Evolutionary conservation across 2,888 invertebrate genomes (phyloP), one percentile per base, ranked within the genome.

Genomic region (Agriopis aurantiaria): DNA sequence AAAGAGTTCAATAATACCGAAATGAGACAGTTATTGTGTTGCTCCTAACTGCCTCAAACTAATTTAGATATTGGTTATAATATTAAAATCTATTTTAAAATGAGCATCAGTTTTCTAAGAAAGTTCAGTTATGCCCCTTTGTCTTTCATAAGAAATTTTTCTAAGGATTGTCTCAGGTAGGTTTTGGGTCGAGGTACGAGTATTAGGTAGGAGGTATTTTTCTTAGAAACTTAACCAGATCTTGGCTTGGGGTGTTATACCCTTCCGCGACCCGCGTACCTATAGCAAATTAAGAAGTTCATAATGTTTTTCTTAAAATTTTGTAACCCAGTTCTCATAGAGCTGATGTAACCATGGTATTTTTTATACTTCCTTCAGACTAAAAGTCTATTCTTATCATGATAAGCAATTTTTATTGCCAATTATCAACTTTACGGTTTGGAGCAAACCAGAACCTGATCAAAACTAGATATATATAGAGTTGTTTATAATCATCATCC

Each of bases 91-190:
- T 12, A 14, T 43, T n/a, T 6, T 45, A 65, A 46, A 56, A 75
- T 72, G 71, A 57, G 43, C 11, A 11, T 71, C 10, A 60, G 49
- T 57, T 73, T 75, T 48, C 3, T 73, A 33, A 71, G 71, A 72
- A 72, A 65, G 56, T 51, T 73, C 3, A 64, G 69, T 66, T 72
- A 40, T 49, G 51, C 56, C n/a, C 48, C 56, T 52, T 14, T 48
- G 8, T 55, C 46, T n/a, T 10, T 58, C 14, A 40, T 64, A 62
- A 81, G 76, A 53, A 69, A 75, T 52, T 85, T 86, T 79, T 81
- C 78, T 63, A 74, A 80, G 12, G 74, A 82, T 46, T 83, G 82
- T 77, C 66, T 83, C 65, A 83, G 90, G 90, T 90, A 85, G 72
- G 8, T 23, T 12, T 41, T n/a, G 56, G 33, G 8, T 40, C 17